A percentile compares a stretch with the other conserved stretches of the same genome.
phyloP scores from a whole-genome alignment of 2,888 invertebrate species.

The Drosophila phalerata region DNA sequence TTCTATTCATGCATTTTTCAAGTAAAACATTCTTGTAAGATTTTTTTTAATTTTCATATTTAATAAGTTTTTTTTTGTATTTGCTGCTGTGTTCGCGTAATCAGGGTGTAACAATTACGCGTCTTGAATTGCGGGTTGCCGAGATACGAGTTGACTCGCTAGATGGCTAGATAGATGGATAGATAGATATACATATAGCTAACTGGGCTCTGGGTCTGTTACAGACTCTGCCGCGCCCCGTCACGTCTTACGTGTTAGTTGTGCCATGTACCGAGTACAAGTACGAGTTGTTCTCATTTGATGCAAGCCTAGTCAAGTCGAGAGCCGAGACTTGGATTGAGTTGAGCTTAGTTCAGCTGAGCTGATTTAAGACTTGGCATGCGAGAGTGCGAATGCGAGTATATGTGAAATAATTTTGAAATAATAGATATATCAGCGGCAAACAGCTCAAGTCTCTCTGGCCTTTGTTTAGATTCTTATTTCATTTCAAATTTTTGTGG shows the following conservation, averaged over 20 bases:
- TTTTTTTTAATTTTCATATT: conserved; percentile 33
- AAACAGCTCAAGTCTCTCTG: conserved; percentile 25
- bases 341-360: background rate
- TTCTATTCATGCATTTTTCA: background rate
- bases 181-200: conserved; percentile 2
- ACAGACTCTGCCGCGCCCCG: conserved; percentile 62
- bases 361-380: conserved; percentile 9
- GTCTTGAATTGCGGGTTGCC: conserved; percentile 74
- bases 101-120: conserved; percentile 85
- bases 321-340: conserved; percentile 3
- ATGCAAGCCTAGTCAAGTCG: conserved; percentile 22
- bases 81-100: conserved; percentile 75
- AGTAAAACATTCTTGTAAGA: background rate
- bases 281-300: conserved; percentile 47
- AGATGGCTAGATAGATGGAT: conserved; percentile 24
- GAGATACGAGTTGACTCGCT: conserved; percentile 32
- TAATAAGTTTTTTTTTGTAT: conserved; percentile 26
- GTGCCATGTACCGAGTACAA: conserved; percentile 25
- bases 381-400: conserved; percentile 27
- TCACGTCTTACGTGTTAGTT: conserved; percentile 63
- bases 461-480: conserved; percentile 55
- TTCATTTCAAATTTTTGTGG: conserved; percentile 61
- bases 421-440: conserved; percentile 50
- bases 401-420: conserved; percentile 59
- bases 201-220: conserved; percentile 36